Evolutionary conservation across 2,888 invertebrate species (phyloP).

Genomic region (Drosophila nr. perissopoda): DNA sequence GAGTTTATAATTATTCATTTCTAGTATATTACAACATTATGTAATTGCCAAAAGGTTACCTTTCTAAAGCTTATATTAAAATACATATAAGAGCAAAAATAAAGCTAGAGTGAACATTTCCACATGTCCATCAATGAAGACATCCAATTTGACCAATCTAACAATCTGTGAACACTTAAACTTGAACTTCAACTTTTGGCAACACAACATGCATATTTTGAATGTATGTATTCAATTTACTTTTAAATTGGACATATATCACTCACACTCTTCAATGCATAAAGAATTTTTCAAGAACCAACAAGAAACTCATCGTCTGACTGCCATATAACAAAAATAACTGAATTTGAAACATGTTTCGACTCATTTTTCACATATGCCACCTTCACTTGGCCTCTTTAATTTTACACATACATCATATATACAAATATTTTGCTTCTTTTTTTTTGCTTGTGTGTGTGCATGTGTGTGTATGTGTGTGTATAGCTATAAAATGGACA

Average conservation of each 20-base stretch:
- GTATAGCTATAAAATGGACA: conserved; percentile 52
- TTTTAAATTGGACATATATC: not conserved
- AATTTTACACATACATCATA: conserved; percentile 43
- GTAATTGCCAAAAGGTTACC: not conserved
- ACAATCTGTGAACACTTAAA: not conserved
- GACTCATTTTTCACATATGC: conserved; percentile 62
- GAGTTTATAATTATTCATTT: not conserved
- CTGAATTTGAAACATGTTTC: conserved; percentile 37
- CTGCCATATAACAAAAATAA: conserved; percentile 53
- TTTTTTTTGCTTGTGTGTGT: not conserved
- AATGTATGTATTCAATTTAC: not conserved
- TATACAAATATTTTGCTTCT: not conserved
- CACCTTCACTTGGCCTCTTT: conserved; percentile 56
- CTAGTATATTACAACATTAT: not conserved
- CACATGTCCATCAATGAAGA: not conserved
- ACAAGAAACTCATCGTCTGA: conserved; percentile 42
- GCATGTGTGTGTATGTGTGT: conserved; percentile 1
- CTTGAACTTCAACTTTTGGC: too few species aligned
- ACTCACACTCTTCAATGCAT: not conserved
- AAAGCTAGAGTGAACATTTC: not conserved
- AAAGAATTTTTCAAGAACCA: conserved; percentile 30
- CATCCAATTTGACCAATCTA: not conserved
- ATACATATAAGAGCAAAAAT: not conserved
- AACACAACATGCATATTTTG: not conserved
- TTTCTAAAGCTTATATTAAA: not conserved